These are phyloP conservation scores for Romanogobio albipinnatus DNA, from an alignment of 2,113 vertebrate species.

Conservation along the genomic window DNA sequence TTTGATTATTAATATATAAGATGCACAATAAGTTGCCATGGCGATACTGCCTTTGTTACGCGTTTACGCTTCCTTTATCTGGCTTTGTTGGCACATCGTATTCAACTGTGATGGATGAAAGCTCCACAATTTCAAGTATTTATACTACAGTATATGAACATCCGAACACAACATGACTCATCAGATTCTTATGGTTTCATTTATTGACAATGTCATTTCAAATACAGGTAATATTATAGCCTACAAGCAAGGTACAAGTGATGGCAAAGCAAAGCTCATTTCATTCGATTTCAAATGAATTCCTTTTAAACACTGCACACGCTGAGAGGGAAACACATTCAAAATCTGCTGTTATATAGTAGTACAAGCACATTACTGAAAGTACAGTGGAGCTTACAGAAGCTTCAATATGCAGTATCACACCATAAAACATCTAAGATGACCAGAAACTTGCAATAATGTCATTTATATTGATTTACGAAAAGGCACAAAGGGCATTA, in stretches of 20 bases:
- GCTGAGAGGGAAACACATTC: neutral
- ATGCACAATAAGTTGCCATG: slow-evolving; percentile 44
- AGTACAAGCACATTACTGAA: slow-evolving; percentile 34
- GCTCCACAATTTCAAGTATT: neutral
- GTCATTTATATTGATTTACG: neutral
- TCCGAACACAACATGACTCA: neutral
- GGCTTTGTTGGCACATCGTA: slow-evolving; percentile 17
- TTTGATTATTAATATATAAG: slow-evolving; percentile 14
- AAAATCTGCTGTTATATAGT: neutral
- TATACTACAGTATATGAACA: neutral
- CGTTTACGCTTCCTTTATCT: neutral
- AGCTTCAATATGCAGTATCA: neutral
- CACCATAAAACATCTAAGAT: slow-evolving; percentile 14
- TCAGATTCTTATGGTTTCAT: slow-evolving; percentile 15
- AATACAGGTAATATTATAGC: slow-evolving; percentile 57
- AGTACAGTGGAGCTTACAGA: neutral
- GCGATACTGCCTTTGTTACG: slow-evolving; percentile 23
- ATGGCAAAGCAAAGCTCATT: slow-evolving; percentile 6
- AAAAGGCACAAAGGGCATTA: slow-evolving; percentile 35
- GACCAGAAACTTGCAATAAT: slow-evolving; percentile 4
- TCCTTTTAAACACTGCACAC: slow-evolving; percentile 1
- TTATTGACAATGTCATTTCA: slow-evolving; percentile 13
- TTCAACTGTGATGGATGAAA: neutral
- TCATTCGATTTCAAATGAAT: neutral
- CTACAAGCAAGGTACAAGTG: slow-evolving; percentile 17